phyloP scores from a whole-genome alignment of 2,888 invertebrate species.

The Polymixis flavicincta region DNA sequence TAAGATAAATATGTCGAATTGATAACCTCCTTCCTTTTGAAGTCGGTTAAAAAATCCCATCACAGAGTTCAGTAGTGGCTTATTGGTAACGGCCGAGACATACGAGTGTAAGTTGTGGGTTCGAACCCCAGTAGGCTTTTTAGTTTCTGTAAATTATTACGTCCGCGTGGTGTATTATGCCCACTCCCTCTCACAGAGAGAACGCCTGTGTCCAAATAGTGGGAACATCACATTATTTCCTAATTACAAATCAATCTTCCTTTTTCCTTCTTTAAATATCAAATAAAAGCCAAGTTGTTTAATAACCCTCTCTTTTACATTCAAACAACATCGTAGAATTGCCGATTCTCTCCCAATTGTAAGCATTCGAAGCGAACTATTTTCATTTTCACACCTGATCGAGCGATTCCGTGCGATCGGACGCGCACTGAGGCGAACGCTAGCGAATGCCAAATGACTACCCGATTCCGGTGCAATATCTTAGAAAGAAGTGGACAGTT shows the following conservation, averaged over 20 bases:
- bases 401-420: slow-evolving; percentile 28
- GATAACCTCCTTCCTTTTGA: no score
- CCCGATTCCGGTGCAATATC: slow-evolving; percentile 42
- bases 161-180: no score
- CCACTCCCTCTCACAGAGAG: no score
- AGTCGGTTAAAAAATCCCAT: no score
- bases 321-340: slow-evolving; percentile 23
- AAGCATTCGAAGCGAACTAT: slow-evolving; percentile 37
- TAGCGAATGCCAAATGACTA: slow-evolving; percentile 49
- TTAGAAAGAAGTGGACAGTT: slow-evolving; percentile 3
- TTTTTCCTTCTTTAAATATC: not conserved
- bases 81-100: no score
- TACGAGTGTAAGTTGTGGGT: no score
- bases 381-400: slow-evolving; percentile 62
- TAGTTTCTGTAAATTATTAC: no score
- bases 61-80: no score
- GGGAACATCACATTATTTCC: not conserved
- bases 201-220: no score
- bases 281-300: not conserved
- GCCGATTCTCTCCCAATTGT: slow-evolving; percentile 12
- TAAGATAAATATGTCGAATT: no score
- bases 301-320: not conserved
- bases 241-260: not conserved
- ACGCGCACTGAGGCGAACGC: slow-evolving; percentile 31
- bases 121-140: no score